Base-by-base conservation (phyloP, 2,113 vertebrate species). In the Cryptoleucopteryx plumbea region DNA sequence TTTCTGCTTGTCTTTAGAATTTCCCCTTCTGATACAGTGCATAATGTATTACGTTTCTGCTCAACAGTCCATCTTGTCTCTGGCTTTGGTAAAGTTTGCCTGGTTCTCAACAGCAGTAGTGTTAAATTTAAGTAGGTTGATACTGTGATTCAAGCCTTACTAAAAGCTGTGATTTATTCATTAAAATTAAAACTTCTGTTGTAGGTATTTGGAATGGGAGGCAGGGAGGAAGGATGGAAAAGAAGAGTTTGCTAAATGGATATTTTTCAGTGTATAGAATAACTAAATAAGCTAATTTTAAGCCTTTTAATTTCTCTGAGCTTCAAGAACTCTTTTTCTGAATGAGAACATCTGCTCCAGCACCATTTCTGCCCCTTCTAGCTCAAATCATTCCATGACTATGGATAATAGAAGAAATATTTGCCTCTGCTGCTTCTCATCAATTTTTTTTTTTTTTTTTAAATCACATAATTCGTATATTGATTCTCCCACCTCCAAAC, bases 291-390 rank as follows among this genome's bases (percentile, higher is more conserved):
- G 38, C 10, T 93, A 78, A 87, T 87, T 92, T 85, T 50, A 88
- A 78, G 31, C 19, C 52, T 78, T 94, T 90, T 82, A 79, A 66
- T 85, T 93, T 94, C n/a, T 59, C 65, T 16, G 26, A 78, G 81
- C 32, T 84, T 79, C 48, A 55, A 71, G 56, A 86, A 84, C 16
- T 68, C n/a, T 48, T 88, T 92, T 94, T 72, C 81, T 95, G 59
- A 94, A 84, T 78, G 43, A 55, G 48, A 95, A 72, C 75, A 93
- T 97, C 88, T 92, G 72, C 91, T 93, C 23, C 68, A 58, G 16
- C 17, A 70, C 19, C 7, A 73, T 42, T 91, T 94, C 19, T 67
- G 13, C 13, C 63, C 31, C 20, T 91, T 77, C 31, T 72, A 55
- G 10, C 16, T 92, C 61, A 86, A 80, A 86, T 62, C 25, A 52